phyloP scores from a whole-genome alignment of 1,140 invertebrate genomes.

The Drosophila varians region DNA sequence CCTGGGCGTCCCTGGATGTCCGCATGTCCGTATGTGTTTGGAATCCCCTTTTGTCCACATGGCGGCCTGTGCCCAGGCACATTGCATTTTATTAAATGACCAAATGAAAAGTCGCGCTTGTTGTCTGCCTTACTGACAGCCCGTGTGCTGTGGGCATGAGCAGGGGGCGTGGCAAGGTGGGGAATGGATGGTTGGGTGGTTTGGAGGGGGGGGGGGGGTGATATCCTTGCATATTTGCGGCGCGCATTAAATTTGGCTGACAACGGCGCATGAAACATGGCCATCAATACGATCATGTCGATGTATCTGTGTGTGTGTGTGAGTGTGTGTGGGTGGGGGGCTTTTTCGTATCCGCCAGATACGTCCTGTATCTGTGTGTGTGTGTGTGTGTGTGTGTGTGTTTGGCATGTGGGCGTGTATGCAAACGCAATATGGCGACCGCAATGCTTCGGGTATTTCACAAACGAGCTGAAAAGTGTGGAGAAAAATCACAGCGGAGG shows the following conservation, averaged over 20 bases:
- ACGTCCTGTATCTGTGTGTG: conserved; percentile 8
- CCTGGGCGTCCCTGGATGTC: too few relatives aligned
- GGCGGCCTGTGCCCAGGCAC: conserved; percentile 49
- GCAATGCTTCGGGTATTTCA: conserved; percentile 75
- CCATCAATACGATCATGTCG: conserved; percentile 74
- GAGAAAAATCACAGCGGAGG: conserved; percentile 16
- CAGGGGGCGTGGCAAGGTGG: neutral
- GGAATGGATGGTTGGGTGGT: neutral
- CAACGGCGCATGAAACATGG: conserved; percentile 79
- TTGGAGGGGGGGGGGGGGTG: neutral
- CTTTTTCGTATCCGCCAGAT: conserved; percentile 9
- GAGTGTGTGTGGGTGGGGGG: too few relatives aligned
- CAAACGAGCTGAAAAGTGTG: conserved; percentile 32
- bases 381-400: conserved; percentile 50
- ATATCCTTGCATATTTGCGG: conserved; percentile 72
- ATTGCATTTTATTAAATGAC: conserved; percentile 79
- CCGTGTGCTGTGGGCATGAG: too few relatives aligned
- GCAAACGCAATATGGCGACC: conserved; percentile 83
- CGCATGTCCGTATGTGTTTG: neutral
- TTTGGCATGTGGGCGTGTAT: conserved; percentile 75
- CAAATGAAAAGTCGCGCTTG: conserved; percentile 79
- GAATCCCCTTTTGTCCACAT: conserved; percentile 4
- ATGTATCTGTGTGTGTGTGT: conserved; percentile 49
- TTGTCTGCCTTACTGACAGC: conserved; percentile 52
- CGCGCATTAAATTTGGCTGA: conserved; percentile 80